Conservation (phyloP, 2,797 vertebrate genomes). For the Odontamblyopus rebecca region DNA sequence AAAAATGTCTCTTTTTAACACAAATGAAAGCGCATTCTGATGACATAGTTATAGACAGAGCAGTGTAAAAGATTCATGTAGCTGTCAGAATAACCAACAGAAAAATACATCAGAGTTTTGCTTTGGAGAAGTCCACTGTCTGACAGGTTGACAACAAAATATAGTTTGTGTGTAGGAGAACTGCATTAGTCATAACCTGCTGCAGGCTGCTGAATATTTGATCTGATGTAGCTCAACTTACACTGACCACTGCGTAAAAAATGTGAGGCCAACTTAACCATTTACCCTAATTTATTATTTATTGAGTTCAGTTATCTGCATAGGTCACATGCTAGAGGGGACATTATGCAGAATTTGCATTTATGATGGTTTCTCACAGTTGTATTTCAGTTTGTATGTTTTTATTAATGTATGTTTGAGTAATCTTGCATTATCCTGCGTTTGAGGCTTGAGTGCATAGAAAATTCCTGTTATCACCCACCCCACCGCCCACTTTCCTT, state of each 20-base stretch:
- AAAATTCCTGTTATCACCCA: no score
- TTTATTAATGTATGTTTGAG: no score
- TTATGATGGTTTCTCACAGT: no score
- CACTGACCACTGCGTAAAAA: conserved; percentile 5
- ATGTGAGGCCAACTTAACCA: not conserved
- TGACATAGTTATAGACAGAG: not conserved
- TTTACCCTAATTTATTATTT: not conserved
- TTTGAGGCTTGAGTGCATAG: no score
- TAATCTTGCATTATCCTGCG: no score
- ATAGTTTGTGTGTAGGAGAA: not conserved
- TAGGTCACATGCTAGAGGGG: not conserved
- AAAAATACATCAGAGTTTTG: conserved; percentile 8
- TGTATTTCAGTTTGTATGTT: no score
- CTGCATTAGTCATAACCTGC: conserved; percentile 10
- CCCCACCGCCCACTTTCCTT: no score
- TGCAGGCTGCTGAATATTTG: conserved; percentile 7
- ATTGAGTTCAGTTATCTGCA: not conserved
- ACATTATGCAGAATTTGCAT: no score
- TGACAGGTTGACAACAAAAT: conserved; percentile 12
- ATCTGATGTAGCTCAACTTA: not conserved
- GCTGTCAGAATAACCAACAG: conserved; percentile 6
- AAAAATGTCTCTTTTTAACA: not conserved
- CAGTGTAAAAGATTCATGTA: conserved; percentile 7
- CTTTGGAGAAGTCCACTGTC: not conserved
- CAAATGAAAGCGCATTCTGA: not conserved